Conservation (phyloP, 2,113 vertebrate genomes). For the Sitta europaea region DNA sequence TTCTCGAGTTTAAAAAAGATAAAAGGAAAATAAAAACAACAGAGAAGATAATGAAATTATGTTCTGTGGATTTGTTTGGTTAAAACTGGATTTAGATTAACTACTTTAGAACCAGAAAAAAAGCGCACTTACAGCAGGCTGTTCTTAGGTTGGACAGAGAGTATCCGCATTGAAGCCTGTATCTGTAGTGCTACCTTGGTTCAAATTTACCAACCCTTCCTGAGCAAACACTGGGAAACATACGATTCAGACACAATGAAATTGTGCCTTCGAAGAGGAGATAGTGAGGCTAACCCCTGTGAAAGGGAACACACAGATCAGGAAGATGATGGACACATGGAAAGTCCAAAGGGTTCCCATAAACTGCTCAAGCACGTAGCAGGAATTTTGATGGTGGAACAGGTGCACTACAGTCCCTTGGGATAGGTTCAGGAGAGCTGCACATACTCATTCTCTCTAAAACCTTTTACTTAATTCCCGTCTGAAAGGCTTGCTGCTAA, state of each 20-base stretch:
- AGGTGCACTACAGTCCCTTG: not conserved
- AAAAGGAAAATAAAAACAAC: not conserved
- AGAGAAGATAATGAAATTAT: not conserved
- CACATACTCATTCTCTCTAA: not conserved
- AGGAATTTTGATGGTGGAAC: not conserved
- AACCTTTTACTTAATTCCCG: not conserved
- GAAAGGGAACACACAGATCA: not conserved
- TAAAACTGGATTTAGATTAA: not conserved
- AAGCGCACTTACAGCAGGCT: not conserved
- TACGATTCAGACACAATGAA: not conserved
- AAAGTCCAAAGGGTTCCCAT: not conserved
- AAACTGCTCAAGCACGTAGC: not conserved
- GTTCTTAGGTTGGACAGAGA: not conserved
- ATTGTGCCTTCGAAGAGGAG: not conserved
- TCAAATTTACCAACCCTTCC: not conserved
- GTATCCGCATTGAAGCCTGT: not conserved
- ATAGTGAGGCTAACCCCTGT: not conserved
- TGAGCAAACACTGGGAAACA: not conserved
- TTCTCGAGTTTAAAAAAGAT: not conserved
- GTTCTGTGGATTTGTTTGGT: not conserved
- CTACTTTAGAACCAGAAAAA: not conserved
- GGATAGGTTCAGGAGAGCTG: not conserved
- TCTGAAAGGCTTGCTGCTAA: not conserved
- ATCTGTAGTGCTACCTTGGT: not conserved
- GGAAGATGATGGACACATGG: not conserved